These are phyloP conservation scores for Sphaerophoria taeniata DNA, from an alignment of 2,888 invertebrate genomes.

Conservation along the genomic window DNA sequence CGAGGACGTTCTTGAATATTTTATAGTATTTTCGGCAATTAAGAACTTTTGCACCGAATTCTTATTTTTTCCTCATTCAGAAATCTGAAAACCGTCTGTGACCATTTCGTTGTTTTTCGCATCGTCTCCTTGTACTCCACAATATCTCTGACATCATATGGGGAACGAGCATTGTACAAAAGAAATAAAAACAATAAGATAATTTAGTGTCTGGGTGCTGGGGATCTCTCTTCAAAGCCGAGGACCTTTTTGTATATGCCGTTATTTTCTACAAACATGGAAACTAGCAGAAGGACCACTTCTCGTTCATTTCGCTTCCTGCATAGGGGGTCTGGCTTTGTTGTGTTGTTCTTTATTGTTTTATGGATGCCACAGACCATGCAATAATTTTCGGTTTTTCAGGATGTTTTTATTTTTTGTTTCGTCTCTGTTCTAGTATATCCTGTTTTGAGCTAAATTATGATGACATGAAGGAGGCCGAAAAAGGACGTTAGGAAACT, in stretches of 20 bases:
- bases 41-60: conserved; percentile 54
- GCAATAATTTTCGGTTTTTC: conserved; percentile 70
- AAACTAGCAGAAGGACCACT: conserved; percentile 58
- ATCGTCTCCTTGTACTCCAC: not conserved
- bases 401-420: conserved; percentile 39
- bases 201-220: conserved; percentile 54
- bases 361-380: conserved; percentile 65
- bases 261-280: conserved; percentile 15
- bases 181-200: conserved; percentile 36
- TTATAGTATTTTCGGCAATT: conserved; percentile 63
- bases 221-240: conserved; percentile 35
- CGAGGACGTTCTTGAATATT: conserved; percentile 10
- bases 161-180: not conserved
- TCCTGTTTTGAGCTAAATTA: conserved; percentile 20
- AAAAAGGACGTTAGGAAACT: not conserved
- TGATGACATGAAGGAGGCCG: not conserved
- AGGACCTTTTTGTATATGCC: not conserved
- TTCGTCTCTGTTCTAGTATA: conserved; percentile 23
- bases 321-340: not conserved
- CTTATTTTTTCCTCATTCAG: conserved; percentile 18
- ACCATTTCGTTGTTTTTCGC: not conserved
- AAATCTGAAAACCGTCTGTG: conserved; percentile 18
- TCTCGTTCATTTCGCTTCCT: conserved; percentile 43
- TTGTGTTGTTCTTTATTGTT: conserved; percentile 62
- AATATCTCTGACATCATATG: conserved; percentile 56